phyloP scores from a whole-genome alignment of 2,797 vertebrate genomes.

The Manis crassicaudata region DNA sequence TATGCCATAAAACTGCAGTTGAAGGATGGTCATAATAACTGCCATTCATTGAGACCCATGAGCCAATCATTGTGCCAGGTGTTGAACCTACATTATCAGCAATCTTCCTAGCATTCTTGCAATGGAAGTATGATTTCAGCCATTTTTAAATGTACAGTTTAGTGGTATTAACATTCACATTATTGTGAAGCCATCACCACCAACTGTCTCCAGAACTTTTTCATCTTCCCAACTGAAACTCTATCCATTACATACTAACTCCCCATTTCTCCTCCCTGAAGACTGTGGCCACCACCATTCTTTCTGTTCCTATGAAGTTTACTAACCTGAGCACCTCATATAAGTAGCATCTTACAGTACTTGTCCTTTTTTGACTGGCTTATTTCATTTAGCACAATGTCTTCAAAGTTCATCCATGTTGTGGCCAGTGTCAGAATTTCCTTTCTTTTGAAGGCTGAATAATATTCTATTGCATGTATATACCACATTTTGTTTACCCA shows the following conservation, averaged over 20 bases:
- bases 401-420: neutral
- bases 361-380: neutral
- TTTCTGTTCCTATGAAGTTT: neutral
- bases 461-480: neutral
- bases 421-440: neutral
- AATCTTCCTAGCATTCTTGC: neutral
- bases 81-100: neutral
- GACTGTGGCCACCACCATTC: neutral
- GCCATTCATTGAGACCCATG: neutral
- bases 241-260: neutral
- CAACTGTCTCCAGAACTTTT: neutral
- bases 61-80: neutral
- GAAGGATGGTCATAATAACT: neutral
- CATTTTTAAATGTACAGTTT: no score
- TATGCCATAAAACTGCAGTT: neutral
- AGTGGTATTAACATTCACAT: no score
- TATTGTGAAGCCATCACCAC: neutral
- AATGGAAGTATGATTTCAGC: neutral
- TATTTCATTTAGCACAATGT: neutral
- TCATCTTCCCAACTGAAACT: neutral
- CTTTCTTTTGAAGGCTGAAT: neutral
- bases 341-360: neutral
- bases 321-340: neutral
- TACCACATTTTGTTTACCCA: neutral
- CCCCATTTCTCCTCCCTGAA: neutral